Evolutionary conservation across 2,888 invertebrate species (phyloP).

Genomic region (Cheilosia impressa): DNA sequence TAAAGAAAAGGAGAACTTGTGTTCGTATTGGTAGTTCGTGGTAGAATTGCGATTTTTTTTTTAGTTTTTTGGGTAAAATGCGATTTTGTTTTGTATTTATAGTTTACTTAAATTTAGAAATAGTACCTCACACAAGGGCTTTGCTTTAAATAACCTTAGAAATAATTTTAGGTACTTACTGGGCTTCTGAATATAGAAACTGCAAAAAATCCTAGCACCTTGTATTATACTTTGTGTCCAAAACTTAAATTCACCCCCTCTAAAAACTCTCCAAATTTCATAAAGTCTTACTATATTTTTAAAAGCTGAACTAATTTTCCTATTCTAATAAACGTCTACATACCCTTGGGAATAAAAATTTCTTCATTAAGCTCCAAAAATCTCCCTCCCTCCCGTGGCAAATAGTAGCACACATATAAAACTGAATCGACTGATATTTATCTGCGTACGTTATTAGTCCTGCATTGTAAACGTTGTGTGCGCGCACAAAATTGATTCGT

Average conservation of each 20-base stretch:
- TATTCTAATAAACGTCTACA: too few species aligned
- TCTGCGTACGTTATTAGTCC: conserved; percentile 63
- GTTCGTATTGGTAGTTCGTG: conserved; percentile 70
- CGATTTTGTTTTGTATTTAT: conserved; percentile 32
- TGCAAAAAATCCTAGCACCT: not conserved
- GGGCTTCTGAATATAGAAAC: not conserved
- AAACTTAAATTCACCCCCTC: not conserved
- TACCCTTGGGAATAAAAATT: not conserved
- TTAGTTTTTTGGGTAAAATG: conserved; percentile 65
- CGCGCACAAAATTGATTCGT: conserved; percentile 71
- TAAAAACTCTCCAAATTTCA: not conserved
- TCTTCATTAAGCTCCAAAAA: not conserved
- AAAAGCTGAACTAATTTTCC: not conserved
- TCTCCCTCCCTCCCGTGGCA: not conserved
- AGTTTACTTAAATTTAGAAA: not conserved
- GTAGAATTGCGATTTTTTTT: conserved; percentile 48
- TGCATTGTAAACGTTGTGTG: conserved; percentile 25
- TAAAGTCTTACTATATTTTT: not conserved
- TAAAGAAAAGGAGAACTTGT: conserved; percentile 75
- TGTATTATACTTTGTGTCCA: not conserved
- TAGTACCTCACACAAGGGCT: conserved; percentile 58
- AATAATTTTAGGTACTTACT: conserved; percentile 2
- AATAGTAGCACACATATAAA: not conserved
- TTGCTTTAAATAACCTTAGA: not conserved
- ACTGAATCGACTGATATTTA: conserved; percentile 34